A percentile compares a stretch with the other conserved stretches of the same genome.
Evolutionary conservation across 2,888 invertebrate genomes (phyloP).

Genomic region (Girardia tigrina): DNA sequence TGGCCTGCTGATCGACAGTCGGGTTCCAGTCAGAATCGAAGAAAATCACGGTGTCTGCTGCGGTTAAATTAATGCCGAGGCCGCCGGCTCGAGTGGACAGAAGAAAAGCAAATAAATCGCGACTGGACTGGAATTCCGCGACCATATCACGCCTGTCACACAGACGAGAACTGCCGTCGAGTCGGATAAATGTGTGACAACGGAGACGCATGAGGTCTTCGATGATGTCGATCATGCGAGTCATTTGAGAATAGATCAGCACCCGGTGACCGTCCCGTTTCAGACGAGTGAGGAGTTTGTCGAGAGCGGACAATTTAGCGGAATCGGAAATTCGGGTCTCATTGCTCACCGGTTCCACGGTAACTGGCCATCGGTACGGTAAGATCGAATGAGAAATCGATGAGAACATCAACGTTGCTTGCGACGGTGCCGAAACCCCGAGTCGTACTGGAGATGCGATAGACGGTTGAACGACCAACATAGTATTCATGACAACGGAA

Average conservation of each 20-base stretch:
- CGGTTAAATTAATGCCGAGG: constrained; percentile 81
- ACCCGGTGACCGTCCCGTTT: constrained; percentile 80
- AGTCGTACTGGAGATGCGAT: not conserved
- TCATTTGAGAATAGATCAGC: constrained; percentile 90
- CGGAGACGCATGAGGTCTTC: constrained; percentile 53
- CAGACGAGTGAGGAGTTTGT: constrained; percentile 65
- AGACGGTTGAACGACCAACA: not conserved
- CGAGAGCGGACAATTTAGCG: constrained; percentile 79
- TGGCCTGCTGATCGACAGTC: constrained; percentile 88
- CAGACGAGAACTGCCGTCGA: constrained; percentile 87
- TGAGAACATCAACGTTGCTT: not conserved
- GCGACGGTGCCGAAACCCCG: not conserved
- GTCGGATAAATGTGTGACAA: constrained; percentile 61
- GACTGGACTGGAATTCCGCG: constrained; percentile 77
- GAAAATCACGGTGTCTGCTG: constrained; percentile 91
- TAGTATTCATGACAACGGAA: not conserved
- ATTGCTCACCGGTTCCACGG: not conserved
- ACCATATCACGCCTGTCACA: constrained; percentile 90
- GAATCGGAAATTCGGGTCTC: constrained; percentile 58
- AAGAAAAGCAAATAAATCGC: constrained; percentile 80
- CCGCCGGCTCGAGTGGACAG: constrained; percentile 83
- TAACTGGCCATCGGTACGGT: not conserved
- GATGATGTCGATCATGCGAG: constrained; percentile 83
- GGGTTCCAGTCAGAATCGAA: constrained; percentile 97
- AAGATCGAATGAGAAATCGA: not conserved